phyloP scores from a whole-genome alignment of 2,797 vertebrate species.

The Gallinago stenura region DNA sequence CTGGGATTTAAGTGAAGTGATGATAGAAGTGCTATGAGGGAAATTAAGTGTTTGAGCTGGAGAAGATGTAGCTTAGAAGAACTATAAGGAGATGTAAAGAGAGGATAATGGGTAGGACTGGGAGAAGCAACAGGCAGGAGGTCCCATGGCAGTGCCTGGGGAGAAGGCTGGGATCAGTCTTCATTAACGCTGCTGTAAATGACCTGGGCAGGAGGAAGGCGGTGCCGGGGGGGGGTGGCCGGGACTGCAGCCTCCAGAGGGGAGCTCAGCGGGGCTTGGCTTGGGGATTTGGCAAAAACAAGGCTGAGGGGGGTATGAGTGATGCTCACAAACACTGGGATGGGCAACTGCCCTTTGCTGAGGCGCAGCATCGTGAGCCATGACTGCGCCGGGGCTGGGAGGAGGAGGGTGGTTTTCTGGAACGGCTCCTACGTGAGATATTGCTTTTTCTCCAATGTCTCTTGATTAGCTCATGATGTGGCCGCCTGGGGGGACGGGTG shows the following conservation, averaged over 20 bases:
- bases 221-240: accelerated
- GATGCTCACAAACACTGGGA: not conserved
- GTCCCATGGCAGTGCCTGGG: not conserved
- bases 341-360: not conserved
- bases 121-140: not conserved
- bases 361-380: not conserved
- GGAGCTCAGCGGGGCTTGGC: not conserved
- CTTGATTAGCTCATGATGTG: constrained; percentile 12
- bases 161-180: not conserved
- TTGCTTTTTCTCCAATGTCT: not conserved
- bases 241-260: not conserved
- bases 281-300: constrained; percentile 38
- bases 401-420: not conserved
- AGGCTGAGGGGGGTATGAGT: constrained; percentile 8
- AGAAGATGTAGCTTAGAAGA: not conserved
- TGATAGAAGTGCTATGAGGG: not conserved
- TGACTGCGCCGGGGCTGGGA: not conserved
- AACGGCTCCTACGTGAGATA: not conserved
- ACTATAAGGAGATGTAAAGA: not conserved
- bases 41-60: not conserved
- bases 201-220: not conserved
- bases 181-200: accelerated
- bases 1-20: not conserved
- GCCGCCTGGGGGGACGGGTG: not conserved
- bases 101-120: accelerated